Conservation (phyloP, 2,797 vertebrate genomes). For the Chaetodon trifasciatus region DNA sequence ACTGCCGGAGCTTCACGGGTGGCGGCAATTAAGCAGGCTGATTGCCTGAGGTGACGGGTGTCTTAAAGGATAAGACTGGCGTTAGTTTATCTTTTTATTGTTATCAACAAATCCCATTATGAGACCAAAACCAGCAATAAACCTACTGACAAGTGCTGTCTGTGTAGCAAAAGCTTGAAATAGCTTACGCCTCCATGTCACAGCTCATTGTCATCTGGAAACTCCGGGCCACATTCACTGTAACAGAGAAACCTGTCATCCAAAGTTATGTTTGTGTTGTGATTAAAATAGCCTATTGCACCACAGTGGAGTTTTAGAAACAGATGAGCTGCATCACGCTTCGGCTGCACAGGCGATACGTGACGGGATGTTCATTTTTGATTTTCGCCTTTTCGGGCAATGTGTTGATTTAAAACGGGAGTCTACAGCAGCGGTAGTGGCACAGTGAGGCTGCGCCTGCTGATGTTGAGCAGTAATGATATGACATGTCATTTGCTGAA, state of each 20-base stretch:
- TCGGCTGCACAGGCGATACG: not conserved
- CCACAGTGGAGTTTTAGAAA: not conserved
- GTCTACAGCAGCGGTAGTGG: too few relatives aligned
- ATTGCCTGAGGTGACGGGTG: not conserved
- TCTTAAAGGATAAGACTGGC: conserved; percentile 1
- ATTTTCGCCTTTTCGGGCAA: not conserved
- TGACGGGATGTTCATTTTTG: not conserved
- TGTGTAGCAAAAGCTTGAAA: not conserved
- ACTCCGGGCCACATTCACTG: not conserved
- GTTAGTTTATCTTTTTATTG: not conserved
- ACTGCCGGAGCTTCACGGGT: not conserved
- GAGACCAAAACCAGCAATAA: not conserved
- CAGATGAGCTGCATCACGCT: not conserved
- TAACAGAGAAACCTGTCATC: not conserved
- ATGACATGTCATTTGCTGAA: not conserved
- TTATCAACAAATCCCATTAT: not conserved
- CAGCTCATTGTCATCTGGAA: not conserved
- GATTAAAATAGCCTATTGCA: not conserved
- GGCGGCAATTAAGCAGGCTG: not conserved
- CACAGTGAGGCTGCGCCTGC: too few relatives aligned
- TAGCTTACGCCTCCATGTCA: too few relatives aligned
- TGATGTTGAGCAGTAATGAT: not conserved
- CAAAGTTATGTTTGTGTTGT: not conserved
- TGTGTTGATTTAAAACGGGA: not conserved
- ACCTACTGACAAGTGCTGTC: not conserved